Evolutionary conservation across 1,140 invertebrate genomes (phyloP), one percentile per base, ranked within the genome.

Genomic region (Sycobia sp.): DNA sequence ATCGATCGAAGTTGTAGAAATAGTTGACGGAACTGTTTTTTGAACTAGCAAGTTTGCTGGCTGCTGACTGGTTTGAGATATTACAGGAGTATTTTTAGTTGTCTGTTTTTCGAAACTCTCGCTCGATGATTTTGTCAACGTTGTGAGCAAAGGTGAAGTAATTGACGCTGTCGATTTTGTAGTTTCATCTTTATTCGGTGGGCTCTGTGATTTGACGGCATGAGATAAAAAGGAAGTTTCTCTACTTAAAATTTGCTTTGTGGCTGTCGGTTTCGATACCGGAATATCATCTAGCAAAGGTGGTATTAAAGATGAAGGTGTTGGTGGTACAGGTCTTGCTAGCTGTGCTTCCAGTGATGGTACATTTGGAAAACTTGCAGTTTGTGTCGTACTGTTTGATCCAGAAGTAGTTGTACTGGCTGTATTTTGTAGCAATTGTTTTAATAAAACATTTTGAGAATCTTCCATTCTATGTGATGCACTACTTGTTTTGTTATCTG

Each of bases 381-480:
- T 84, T 74, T 84, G 84, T n/a, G 67, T 73, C 4, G 72, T 69
- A 27, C 71, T 78, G 70, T 76, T 83, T 71, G 78, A 82, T 70
- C 69, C 82, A 66, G 79, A 71, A 69, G 81, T 72, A 36, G 84
- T 82, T 7, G 85, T 86, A 73, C 87, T 89, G 7, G 85, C 91
- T 10, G 91, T 92, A 69, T 94, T 95, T 76, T 96, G 93, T 18
- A 97, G 76, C 23, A 97, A 80, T 76, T 96, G 92, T 73, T 96
- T 96, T 18, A 97, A 76, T 16, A 97, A 77, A 10, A 94, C 93
- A 82, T 96, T 95, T 74, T 95, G 92, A 1, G 91, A 91, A 66
- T 94, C 91, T 69, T 92, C 90, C 46, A 85, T 83, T 70, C 88
- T 72, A 20, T 77, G 76, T 11, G 73, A 64, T 14, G 69, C 43